Percentiles rank a stretch among this genome's conserved stretches.
These are phyloP conservation scores for Phoxinus phoxinus DNA, from an alignment of 2,113 vertebrate genomes.

Conservation along the genomic window DNA sequence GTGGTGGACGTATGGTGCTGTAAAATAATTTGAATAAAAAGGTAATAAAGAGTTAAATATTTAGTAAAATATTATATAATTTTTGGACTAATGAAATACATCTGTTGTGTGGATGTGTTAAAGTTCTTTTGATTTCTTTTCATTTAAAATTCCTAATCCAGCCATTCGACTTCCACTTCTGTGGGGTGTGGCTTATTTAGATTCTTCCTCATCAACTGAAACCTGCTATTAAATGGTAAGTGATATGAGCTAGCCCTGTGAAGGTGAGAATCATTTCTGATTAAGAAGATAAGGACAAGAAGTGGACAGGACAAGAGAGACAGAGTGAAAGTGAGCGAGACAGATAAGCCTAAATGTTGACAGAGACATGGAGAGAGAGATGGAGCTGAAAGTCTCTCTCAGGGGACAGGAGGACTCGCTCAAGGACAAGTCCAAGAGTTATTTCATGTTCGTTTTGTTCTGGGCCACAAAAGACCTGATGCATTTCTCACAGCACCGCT, in stretches of 20 bases:
- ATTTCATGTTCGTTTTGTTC: conserved; percentile 58
- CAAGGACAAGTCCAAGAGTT: conserved; percentile 56
- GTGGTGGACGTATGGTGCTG: background rate
- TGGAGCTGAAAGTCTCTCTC: conserved; percentile 41
- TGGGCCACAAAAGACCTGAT: conserved; percentile 54
- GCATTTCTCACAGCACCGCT: conserved; percentile 40
- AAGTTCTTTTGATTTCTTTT: background rate
- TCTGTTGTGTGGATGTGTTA: background rate
- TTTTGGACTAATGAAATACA: background rate
- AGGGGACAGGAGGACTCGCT: conserved; percentile 42
- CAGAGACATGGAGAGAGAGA: conserved; percentile 41
- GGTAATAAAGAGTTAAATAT: background rate
- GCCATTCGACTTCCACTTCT: background rate
- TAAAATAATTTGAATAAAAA: background rate
- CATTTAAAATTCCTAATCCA: background rate
- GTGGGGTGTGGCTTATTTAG: background rate
- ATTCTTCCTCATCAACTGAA: background rate
- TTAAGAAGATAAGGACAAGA: background rate
- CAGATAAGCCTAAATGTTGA: conserved; percentile 37
- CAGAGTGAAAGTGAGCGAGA: conserved; percentile 11
- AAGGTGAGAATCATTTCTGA: conserved; percentile 1
- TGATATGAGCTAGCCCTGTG: background rate
- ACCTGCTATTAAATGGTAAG: background rate
- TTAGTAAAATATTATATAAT: background rate
- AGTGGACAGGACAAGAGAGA: conserved; percentile 4